Percentiles rank a stretch among this genome's conserved stretches.
phyloP scores from a whole-genome alignment of 35 echinoderm and acorn worm species.

The Stichopus chloronotus region DNA sequence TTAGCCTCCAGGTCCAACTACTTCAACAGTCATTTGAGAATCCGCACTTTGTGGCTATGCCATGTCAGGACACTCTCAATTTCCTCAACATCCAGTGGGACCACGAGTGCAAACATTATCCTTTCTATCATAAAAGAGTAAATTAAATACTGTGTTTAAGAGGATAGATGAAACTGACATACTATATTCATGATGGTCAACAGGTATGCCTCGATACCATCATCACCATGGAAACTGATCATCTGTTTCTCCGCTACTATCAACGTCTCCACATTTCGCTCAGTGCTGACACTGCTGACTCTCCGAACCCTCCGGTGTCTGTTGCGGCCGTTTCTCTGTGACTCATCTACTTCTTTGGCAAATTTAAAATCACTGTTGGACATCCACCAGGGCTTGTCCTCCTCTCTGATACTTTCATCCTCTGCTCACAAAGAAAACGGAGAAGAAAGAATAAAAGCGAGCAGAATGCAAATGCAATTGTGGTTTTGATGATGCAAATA shows the following conservation, averaged over 20 bases:
- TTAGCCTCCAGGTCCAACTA: too few species aligned
- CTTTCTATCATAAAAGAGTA: too few species aligned
- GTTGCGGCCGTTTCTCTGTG: constrained; percentile 19
- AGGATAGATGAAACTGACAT: constrained; percentile 52
- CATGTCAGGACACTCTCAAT: too few species aligned
- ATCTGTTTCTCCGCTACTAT: constrained; percentile 91
- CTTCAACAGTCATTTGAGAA: too few species aligned
- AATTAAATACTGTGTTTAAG: too few species aligned
- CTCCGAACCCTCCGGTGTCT: constrained; percentile 32
- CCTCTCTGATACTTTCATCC: constrained; percentile 37
- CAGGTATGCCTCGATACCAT: constrained; percentile 85
- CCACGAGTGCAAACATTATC: too few species aligned
- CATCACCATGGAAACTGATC: constrained; percentile 81
- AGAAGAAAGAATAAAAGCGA: background rate
- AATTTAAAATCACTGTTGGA: constrained; percentile 79
- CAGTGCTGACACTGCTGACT: constrained; percentile 80
- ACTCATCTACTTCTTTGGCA: constrained; percentile 68
- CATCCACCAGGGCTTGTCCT: constrained; percentile 75
- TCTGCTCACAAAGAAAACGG: constrained; percentile 38
- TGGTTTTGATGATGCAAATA: too few species aligned
- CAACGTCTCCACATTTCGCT: constrained; percentile 89
- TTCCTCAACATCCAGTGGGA: too few species aligned
- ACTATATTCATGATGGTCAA: constrained; percentile 99
- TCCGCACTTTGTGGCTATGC: too few species aligned
- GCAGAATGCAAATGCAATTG: background rate